Evolutionary conservation across 2,888 invertebrate genomes (phyloP).

Genomic region (Pseudococcus longispinus): DNA sequence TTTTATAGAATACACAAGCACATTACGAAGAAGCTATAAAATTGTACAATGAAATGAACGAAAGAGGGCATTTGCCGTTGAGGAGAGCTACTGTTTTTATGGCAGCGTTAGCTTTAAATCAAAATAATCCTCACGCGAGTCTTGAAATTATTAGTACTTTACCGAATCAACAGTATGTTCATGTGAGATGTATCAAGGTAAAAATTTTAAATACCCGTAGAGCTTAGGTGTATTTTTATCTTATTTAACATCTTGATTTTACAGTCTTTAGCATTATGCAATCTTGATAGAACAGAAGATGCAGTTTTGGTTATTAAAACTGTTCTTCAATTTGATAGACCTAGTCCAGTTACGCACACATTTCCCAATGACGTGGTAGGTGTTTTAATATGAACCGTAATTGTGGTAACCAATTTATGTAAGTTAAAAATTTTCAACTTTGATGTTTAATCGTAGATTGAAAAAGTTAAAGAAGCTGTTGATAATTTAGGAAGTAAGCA

Average conservation of each 20-base stretch:
- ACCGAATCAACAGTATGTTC: conserved; percentile 70
- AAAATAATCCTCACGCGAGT: conserved; percentile 72
- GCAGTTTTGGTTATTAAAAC: conserved; percentile 68
- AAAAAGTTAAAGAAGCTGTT: conserved; percentile 65
- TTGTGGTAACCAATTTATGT: not conserved
- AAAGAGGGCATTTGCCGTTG: conserved; percentile 68
- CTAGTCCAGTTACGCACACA: conserved; percentile 66
- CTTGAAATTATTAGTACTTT: conserved; percentile 70
- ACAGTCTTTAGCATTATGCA: conserved; percentile 66
- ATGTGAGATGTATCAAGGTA: conserved; percentile 68
- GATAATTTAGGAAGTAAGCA: conserved; percentile 67
- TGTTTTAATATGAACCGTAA: conserved; percentile 57
- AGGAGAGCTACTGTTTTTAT: conserved; percentile 72
- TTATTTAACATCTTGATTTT: not conserved
- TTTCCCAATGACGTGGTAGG: conserved; percentile 72
- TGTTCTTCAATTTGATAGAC: conserved; percentile 68
- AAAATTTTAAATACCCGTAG: not conserved
- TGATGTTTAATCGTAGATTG: conserved; percentile 62
- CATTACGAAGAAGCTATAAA: conserved; percentile 71
- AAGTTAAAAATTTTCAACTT: not conserved
- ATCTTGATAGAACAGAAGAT: conserved; percentile 72
- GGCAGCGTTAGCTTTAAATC: conserved; percentile 73
- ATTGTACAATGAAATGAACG: conserved; percentile 69
- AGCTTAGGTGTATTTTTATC: not conserved
- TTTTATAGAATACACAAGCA: conserved; percentile 71